Conservation (phyloP, 2,797 vertebrate species). For the Epinephelus awoara region DNA sequence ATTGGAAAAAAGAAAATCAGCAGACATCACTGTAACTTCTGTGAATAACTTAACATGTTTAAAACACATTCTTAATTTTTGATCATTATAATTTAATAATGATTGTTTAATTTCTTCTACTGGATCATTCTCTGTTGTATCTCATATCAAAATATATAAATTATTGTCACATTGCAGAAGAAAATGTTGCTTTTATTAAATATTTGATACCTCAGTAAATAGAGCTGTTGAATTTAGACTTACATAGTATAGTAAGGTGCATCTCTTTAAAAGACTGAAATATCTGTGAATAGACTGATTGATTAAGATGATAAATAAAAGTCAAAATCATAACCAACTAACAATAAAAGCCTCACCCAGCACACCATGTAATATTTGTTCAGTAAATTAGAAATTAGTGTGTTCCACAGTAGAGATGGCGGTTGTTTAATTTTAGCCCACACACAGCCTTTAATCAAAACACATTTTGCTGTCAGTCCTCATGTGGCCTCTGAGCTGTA, state of each 20-base stretch:
- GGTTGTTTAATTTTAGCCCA: constrained; percentile 30
- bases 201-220: not conserved
- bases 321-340: too few species aligned
- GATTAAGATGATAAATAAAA: too few species aligned
- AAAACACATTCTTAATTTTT: not conserved
- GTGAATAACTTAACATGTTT: not conserved
- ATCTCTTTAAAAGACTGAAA: not conserved
- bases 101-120: too few species aligned
- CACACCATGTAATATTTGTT: not conserved
- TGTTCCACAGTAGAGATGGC: not conserved
- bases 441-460: constrained; percentile 12
- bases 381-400: not conserved
- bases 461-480: constrained; percentile 24
- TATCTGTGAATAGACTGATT: not conserved
- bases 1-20: too few species aligned
- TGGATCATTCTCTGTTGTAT: too few species aligned
- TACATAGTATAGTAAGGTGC: not conserved
- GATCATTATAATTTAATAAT: not conserved
- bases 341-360: not conserved
- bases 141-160: not conserved
- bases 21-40: not conserved
- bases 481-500: constrained; percentile 20
- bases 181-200: not conserved
- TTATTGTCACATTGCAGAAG: not conserved
- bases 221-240: not conserved